Evolutionary conservation across 2,113 vertebrate species (phyloP).

Genomic region (Gopherus evgoodei): DNA sequence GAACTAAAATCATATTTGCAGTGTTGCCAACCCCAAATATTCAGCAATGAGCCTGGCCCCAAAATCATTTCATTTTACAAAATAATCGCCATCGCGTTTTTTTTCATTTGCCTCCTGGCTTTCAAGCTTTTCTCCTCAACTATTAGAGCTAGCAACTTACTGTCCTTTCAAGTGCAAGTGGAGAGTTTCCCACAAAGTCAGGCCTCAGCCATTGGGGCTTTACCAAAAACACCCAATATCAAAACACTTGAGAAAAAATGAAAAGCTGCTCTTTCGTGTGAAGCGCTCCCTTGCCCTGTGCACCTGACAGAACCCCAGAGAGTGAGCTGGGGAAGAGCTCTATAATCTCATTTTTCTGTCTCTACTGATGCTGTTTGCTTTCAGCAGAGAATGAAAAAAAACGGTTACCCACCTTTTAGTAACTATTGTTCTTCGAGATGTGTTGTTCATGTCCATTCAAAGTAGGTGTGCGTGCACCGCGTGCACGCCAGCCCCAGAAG

Average conservation of each 20-base stretch:
- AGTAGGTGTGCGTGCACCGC: no score
- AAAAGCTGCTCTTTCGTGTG: background rate
- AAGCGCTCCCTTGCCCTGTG: background rate
- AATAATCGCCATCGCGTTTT: background rate
- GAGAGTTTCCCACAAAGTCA: background rate
- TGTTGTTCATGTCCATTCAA: no score
- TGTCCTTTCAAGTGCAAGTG: background rate
- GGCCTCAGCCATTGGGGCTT: background rate
- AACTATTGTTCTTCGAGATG: no score
- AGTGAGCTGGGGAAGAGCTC: background rate
- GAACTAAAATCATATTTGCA: background rate
- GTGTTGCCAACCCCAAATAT: background rate
- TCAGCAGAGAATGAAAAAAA: background rate
- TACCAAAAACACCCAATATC: background rate
- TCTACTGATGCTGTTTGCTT: background rate
- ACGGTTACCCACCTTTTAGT: no score
- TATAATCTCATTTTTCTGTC: background rate
- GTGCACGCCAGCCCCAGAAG: no score
- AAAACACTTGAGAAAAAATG: background rate
- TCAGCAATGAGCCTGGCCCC: rapidly evolving
- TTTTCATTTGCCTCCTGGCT: background rate
- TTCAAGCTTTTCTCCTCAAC: background rate
- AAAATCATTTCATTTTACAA: background rate
- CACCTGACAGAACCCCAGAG: background rate
- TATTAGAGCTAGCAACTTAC: background rate